These are phyloP conservation scores for Ostrea denselamellosa DNA, from an alignment of 1,140 invertebrate species.

Conservation along the genomic window DNA sequence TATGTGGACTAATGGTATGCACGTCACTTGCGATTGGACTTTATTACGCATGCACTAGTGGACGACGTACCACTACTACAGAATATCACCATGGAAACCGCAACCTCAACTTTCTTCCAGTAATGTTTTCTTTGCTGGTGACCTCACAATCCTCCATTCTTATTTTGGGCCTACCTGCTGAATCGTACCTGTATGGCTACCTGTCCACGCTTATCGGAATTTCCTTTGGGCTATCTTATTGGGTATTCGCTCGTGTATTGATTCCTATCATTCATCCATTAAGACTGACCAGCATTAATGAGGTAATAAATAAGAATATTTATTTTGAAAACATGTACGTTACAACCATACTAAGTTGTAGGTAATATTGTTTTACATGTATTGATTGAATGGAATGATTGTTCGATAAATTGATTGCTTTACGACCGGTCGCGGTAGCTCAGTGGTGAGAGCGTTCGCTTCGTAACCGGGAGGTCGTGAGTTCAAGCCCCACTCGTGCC, in stretches of 20 bases:
- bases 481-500: too few relatives aligned
- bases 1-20: constrained; percentile 52
- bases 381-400: too few relatives aligned
- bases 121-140: constrained; percentile 57
- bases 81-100: constrained; percentile 87
- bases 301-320: constrained; percentile 24
- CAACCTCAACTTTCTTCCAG: constrained; percentile 50
- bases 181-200: constrained; percentile 53
- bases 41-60: constrained; percentile 89
- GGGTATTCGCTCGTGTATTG: constrained; percentile 46
- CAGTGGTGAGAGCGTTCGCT: too few relatives aligned
- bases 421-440: too few relatives aligned
- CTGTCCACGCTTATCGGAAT: constrained; percentile 43
- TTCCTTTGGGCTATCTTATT: constrained; percentile 40
- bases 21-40: constrained; percentile 84
- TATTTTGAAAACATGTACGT: too few relatives aligned
- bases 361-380: too few relatives aligned
- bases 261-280: constrained; percentile 57
- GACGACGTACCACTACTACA: constrained; percentile 89
- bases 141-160: constrained; percentile 59
- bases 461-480: too few relatives aligned
- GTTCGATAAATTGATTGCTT: too few relatives aligned
- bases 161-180: constrained; percentile 58
- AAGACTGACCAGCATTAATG: constrained; percentile 53
- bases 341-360: too few relatives aligned